phyloP scores from a whole-genome alignment of 2,797 vertebrate genomes.

The Coregonus suidteri region DNA sequence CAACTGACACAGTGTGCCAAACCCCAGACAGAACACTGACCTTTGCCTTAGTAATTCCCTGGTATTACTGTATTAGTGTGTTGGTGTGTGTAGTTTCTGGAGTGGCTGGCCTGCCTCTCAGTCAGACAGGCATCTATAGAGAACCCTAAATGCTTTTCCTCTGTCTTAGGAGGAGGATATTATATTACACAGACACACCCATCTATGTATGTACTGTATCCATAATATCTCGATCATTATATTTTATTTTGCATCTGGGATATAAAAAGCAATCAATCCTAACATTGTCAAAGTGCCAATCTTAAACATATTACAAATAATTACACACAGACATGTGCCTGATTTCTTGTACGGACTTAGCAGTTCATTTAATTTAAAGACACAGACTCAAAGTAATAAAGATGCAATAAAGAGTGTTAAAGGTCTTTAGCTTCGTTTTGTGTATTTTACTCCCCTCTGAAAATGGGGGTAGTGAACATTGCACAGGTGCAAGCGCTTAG shows the following conservation, averaged over 20 bases:
- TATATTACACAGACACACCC: too few relatives aligned
- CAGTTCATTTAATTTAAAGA: neutral
- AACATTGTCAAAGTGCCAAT: neutral
- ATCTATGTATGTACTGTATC: too few relatives aligned
- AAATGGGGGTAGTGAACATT: neutral
- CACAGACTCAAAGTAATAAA: neutral
- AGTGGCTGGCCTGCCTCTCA: neutral
- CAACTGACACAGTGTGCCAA: neutral
- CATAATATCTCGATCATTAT: too few relatives aligned
- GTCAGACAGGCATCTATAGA: neutral
- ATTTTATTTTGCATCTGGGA: too few relatives aligned
- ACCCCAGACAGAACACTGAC: neutral
- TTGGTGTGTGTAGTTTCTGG: neutral
- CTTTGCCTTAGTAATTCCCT: neutral
- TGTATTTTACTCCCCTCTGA: too few relatives aligned
- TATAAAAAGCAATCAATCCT: neutral
- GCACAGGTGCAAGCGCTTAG: neutral
- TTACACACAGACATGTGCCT: neutral
- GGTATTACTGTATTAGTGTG: neutral
- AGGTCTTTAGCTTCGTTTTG: too few relatives aligned
- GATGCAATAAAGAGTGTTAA: neutral
- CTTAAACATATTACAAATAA: neutral
- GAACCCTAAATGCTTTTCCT: too few relatives aligned
- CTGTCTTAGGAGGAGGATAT: neutral
- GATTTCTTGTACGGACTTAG: neutral